Conservation (phyloP, 2,113 vertebrate genomes). For the Pteruthius melanotis region DNA sequence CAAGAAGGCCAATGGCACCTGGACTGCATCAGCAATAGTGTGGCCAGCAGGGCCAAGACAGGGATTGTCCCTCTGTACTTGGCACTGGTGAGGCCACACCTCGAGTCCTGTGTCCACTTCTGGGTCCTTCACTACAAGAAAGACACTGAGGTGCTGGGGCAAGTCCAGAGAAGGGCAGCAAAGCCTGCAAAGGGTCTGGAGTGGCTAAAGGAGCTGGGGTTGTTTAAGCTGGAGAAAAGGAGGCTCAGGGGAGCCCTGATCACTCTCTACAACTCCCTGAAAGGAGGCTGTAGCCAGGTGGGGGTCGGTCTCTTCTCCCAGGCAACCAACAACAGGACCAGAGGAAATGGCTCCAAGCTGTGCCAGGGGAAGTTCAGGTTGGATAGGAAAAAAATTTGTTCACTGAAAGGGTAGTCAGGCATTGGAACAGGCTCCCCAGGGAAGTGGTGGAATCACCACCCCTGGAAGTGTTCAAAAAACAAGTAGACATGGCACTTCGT, state of each 20-base stretch:
- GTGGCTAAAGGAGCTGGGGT: not conserved
- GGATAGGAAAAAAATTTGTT: not conserved
- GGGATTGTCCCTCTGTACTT: not conserved
- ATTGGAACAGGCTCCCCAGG: not conserved
- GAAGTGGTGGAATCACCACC: not conserved
- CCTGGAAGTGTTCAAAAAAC: not conserved
- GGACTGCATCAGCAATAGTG: not conserved
- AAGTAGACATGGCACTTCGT: not conserved
- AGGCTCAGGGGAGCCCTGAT: not conserved
- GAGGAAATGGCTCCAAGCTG: not conserved
- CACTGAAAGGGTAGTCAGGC: not conserved
- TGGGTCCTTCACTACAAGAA: not conserved
- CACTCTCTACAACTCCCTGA: not conserved
- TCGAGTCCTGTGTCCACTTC: accelerated
- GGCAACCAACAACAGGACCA: not conserved
- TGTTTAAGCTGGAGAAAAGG: not conserved
- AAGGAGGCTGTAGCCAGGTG: not conserved
- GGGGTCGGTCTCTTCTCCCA: not conserved
- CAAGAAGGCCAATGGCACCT: not conserved
- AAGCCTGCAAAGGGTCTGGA: not conserved
- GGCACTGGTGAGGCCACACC: no score
- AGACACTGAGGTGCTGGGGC: not conserved
- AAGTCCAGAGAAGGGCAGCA: not conserved
- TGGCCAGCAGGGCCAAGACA: not conserved
- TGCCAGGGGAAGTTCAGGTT: not conserved